Evolutionary conservation across 2,888 invertebrate genomes (phyloP), one percentile per base, ranked within the genome.

Genomic region (Nomada fucata): DNA sequence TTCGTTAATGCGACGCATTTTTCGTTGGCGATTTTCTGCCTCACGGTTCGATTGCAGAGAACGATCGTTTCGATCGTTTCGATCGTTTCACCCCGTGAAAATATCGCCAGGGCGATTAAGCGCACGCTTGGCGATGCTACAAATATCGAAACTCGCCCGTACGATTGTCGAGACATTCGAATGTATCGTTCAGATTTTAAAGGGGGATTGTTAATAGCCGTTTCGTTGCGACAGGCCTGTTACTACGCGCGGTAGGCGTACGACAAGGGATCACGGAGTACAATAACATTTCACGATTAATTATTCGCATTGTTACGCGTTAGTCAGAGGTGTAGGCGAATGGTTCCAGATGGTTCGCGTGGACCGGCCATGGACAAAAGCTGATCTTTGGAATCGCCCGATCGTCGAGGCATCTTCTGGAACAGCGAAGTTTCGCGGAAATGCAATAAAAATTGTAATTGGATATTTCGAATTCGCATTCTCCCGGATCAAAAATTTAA

Each of bases 171-270:
- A 60, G 60, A 76, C 70, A 81, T 76, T 76, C 67, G 47, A 63
- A 71, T 67, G 63, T 85, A 85, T 79, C 82, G 72, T 61, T 52
- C 65, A 52, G 61, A 60, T 61, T 69, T 78, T 72, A 83, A 80
- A 85, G 70, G 72, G 76, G 78, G 78, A 86, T 86, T 87, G 86
- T 87, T 84, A 87, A 87, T 87, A 84, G 76, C 84, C 63, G 84
- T 80, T 70, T 70, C 64, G 71, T 65, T 76, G 77, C 65, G 76
- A 61, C 76, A 57, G 55, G 64, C 76, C 76, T 44, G 72, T 52
- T 82, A 59, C 59, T 26, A 63, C 75, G 26, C 70, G 55, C 53
- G 77, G 79, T 82, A 77, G 79, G 83, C 79, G 77, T 70, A 13
- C 65, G 55, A 63, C 71, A 57, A 15, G 60, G 65, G 68, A 74